Conservation (phyloP, 2,797 vertebrate species). For the Apodemus agrarius region DNA sequence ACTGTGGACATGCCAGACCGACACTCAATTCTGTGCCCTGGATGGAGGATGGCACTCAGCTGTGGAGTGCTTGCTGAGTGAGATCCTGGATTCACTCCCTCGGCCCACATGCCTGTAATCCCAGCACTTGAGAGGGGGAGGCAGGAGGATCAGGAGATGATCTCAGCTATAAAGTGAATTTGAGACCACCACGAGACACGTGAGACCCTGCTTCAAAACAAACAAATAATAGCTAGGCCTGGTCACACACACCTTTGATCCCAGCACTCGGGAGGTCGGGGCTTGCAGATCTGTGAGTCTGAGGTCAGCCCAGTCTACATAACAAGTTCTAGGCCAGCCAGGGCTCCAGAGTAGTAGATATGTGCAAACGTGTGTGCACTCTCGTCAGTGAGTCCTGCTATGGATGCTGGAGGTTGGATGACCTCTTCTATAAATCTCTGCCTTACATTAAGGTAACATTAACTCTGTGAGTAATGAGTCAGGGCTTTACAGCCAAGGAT, state of each 20-base stretch:
- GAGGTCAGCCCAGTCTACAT: not conserved
- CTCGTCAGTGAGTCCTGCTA: not conserved
- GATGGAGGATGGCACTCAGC: not conserved
- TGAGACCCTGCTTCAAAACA: not conserved
- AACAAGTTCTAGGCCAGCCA: not conserved
- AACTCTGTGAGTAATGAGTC: too few species aligned
- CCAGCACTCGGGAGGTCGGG: not conserved
- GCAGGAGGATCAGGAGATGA: not conserved
- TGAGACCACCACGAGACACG: not conserved
- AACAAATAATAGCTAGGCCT: not conserved
- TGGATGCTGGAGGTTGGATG: not conserved
- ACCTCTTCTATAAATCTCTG: not conserved
- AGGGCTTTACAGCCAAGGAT: not conserved
- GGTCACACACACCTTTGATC: not conserved
- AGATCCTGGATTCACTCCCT: not conserved
- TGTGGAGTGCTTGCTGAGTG: not conserved
- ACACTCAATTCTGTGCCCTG: not conserved
- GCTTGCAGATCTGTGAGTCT: not conserved
- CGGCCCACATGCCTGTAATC: not conserved
- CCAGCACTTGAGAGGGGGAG: not conserved
- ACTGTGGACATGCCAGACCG: too few species aligned
- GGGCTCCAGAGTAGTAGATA: not conserved
- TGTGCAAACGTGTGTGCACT: not conserved
- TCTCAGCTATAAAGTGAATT: not conserved
- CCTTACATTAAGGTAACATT: not conserved